Conservation (phyloP, 1,140 invertebrate species). For the Zaprionus lachaisei region DNA sequence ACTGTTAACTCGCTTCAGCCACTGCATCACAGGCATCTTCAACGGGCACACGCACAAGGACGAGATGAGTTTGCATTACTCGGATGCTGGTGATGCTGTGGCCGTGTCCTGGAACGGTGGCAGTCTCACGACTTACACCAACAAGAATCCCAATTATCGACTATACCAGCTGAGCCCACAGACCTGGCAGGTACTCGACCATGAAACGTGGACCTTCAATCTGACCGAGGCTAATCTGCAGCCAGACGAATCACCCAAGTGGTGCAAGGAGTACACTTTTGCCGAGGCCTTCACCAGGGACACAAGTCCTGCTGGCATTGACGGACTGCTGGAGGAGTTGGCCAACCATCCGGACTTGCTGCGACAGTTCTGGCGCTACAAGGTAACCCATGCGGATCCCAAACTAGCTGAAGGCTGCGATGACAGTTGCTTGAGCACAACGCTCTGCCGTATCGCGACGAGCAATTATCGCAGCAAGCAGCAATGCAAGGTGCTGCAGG, state of each 20-base stretch:
- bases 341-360: conserved; percentile 61
- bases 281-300: conserved; percentile 74
- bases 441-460: conserved; percentile 66
- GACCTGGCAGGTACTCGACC: conserved; percentile 88
- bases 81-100: conserved; percentile 83
- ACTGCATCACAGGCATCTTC: conserved; percentile 91
- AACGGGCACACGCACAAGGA: conserved; percentile 93
- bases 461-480: conserved; percentile 54
- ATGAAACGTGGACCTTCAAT: conserved; percentile 91
- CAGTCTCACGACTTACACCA: conserved; percentile 87
- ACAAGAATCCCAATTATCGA: conserved; percentile 93
- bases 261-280: conserved; percentile 90
- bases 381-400: conserved; percentile 84
- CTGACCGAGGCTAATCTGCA: conserved; percentile 90
- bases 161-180: conserved; percentile 88
- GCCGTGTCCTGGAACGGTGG: conserved; percentile 91
- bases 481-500: conserved; percentile 62
- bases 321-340: conserved; percentile 86
- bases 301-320: conserved; percentile 85
- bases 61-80: conserved; percentile 89
- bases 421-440: conserved; percentile 76
- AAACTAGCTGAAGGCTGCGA: conserved; percentile 84
- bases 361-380: conserved; percentile 74
- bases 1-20: conserved; percentile 84
- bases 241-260: conserved; percentile 85